These are phyloP conservation scores for Theonella swinhoei DNA, from an alignment of 37 sponge, comb jelly and placozoan genomes.

Conservation along the genomic window DNA sequence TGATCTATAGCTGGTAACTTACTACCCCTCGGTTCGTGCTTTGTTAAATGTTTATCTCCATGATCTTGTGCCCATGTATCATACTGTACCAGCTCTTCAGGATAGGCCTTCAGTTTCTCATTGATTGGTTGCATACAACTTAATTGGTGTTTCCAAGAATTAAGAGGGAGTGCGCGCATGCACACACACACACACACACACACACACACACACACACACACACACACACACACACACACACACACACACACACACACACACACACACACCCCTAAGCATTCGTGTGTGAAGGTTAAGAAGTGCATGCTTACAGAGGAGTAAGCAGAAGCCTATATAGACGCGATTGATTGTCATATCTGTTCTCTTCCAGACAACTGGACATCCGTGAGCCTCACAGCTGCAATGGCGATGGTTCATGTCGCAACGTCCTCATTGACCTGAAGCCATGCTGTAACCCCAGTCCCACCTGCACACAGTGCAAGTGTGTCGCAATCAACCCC, in stretches of 20 bases:
- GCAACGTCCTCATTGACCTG: slow-evolving; percentile 77
- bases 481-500: slow-evolving; percentile 88
- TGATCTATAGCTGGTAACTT: too few relatives aligned
- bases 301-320: too few relatives aligned
- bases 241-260: slow-evolving; percentile 10
- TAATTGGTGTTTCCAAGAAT: not conserved
- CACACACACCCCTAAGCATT: too few relatives aligned
- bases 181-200: slow-evolving; percentile 44
- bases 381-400: slow-evolving; percentile 80
- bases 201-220: slow-evolving; percentile 42
- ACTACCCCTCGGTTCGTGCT: too few relatives aligned
- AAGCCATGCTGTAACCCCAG: not conserved
- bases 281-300: too few relatives aligned
- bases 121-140: not conserved
- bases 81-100: too few relatives aligned
- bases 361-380: slow-evolving; percentile 77
- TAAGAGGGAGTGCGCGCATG: not conserved
- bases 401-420: slow-evolving; percentile 36
- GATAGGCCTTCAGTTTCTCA: too few relatives aligned
- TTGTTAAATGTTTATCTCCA: too few relatives aligned
- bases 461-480: slow-evolving; percentile 59
- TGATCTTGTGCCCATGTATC: too few relatives aligned
- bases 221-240: slow-evolving; percentile 33
- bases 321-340: too few relatives aligned
- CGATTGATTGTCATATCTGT: too few relatives aligned